Evolutionary conservation across 2,113 vertebrate genomes (phyloP).

Genomic region (Planiliza haematocheilus): DNA sequence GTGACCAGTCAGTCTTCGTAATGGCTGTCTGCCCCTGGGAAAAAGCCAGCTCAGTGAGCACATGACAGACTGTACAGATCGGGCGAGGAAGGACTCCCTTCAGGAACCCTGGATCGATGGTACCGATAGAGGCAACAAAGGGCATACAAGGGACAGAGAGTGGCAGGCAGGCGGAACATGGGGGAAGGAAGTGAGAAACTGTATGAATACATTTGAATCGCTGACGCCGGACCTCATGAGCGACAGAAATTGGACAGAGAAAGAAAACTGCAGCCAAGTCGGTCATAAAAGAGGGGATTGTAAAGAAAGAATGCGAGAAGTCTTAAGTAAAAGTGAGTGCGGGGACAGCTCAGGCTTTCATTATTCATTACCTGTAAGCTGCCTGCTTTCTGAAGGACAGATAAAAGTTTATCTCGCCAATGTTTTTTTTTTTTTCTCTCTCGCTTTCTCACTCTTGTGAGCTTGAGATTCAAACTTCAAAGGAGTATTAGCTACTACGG

Average conservation of each 20-base stretch:
- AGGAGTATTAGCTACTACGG: constrained; percentile 27
- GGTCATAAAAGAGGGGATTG: not conserved
- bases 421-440: constrained; percentile 39
- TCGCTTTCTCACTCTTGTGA: constrained; percentile 41
- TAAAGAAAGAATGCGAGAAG: constrained; percentile 8
- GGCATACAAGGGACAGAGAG: constrained; percentile 6
- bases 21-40: constrained; percentile 65
- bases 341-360: constrained; percentile 25
- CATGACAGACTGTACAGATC: constrained; percentile 58
- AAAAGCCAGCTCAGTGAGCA: constrained; percentile 64
- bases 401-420: constrained; percentile 55
- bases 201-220: not conserved
- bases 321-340: constrained; percentile 23
- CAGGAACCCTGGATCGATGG: constrained; percentile 38
- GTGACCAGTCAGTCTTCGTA: constrained; percentile 75
- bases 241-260: not conserved
- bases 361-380: constrained; percentile 57
- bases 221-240: not conserved
- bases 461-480: constrained; percentile 69
- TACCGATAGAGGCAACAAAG: constrained; percentile 27
- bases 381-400: constrained; percentile 46
- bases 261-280: not conserved
- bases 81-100: constrained; percentile 41
- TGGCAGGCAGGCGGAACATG: not conserved
- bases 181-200: not conserved